These are phyloP conservation scores for Campaea margaritaria DNA, from an alignment of 2,888 invertebrate genomes.

Conservation along the genomic window DNA sequence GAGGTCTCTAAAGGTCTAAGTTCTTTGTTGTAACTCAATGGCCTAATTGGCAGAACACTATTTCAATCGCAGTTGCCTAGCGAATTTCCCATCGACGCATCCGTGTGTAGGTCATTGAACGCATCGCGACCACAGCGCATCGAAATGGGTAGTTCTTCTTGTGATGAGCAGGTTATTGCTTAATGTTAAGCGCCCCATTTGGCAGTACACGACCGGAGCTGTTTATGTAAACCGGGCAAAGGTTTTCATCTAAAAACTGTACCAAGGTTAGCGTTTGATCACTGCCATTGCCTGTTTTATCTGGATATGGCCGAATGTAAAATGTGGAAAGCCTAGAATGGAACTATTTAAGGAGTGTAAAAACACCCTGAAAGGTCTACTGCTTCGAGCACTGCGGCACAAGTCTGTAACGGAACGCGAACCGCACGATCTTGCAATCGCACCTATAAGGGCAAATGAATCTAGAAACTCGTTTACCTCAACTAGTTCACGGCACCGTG, in stretches of 20 bases:
- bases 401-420: constrained; percentile 21
- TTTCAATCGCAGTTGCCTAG: constrained; percentile 42
- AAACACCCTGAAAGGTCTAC: not conserved
- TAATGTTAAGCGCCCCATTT: no score
- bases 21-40: constrained; percentile 1
- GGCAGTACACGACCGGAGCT: no score
- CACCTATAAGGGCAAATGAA: constrained; percentile 27
- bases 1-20: no score
- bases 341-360: no score
- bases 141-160: not conserved
- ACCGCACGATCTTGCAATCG: constrained; percentile 23
- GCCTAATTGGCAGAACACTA: constrained; percentile 6
- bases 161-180: not conserved
- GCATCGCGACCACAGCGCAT: constrained; percentile 47
- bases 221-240: no score
- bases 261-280: no score
- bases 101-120: constrained; percentile 64
- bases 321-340: no score
- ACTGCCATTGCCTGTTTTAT: no score
- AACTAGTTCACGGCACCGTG: constrained; percentile 16
- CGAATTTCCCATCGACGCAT: constrained; percentile 59
- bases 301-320: no score
- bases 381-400: constrained; percentile 1
- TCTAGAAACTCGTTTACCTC: constrained; percentile 19
- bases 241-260: no score